phyloP scores from a whole-genome alignment of 2,797 vertebrate species.

The Diceros bicornis region DNA sequence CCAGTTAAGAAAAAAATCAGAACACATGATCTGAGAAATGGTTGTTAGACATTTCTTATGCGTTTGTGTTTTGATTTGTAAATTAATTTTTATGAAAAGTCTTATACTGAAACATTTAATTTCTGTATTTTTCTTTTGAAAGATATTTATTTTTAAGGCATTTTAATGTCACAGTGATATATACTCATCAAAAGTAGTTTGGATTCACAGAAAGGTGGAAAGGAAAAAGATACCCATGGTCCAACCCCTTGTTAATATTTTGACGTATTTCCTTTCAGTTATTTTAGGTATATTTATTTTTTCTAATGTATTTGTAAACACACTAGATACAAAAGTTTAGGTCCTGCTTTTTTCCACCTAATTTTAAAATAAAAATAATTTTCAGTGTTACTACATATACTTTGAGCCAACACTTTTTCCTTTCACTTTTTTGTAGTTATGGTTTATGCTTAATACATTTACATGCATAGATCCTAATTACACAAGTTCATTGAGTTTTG shows the following conservation, averaged over 20 bases:
- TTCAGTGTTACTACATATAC: background rate
- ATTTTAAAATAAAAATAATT: slow-evolving; percentile 19
- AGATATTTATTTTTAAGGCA: background rate
- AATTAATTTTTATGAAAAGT: background rate
- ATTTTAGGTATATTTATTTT: background rate
- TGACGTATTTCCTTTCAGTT: background rate
- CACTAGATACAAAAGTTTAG: background rate
- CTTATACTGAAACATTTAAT: background rate
- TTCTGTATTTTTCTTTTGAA: slow-evolving; percentile 45
- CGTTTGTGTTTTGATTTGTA: background rate
- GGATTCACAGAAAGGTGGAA: background rate
- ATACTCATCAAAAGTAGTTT: background rate
- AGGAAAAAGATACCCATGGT: background rate
- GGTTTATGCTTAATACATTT: slow-evolving; percentile 10
- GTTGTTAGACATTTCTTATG: background rate
- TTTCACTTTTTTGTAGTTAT: background rate
- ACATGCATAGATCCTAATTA: slow-evolving; percentile 10
- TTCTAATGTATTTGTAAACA: background rate
- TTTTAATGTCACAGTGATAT: background rate
- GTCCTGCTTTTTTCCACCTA: background rate
- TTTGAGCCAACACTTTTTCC: background rate
- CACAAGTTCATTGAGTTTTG: slow-evolving; percentile 19
- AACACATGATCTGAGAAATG: background rate
- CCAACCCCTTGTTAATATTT: background rate
- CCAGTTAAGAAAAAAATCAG: background rate